Percentiles rank a stretch among this genome's conserved stretches.
These are phyloP conservation scores for Spilarctia lutea DNA, from an alignment of 2,888 invertebrate genomes.

Conservation along the genomic window DNA sequence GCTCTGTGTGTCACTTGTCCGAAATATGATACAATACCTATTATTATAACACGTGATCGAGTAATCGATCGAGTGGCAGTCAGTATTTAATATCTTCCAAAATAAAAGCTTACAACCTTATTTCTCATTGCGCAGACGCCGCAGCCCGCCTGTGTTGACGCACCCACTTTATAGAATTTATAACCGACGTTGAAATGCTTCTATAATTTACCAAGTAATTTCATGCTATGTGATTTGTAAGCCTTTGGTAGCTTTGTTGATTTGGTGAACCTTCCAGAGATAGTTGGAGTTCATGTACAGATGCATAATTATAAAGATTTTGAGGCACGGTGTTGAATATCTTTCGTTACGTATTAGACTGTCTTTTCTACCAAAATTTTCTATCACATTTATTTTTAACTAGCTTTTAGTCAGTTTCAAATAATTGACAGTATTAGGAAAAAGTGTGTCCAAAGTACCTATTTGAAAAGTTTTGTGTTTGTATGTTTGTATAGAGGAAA, in stretches of 20 bases:
- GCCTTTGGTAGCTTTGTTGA: slow-evolving; percentile 20
- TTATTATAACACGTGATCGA: not conserved
- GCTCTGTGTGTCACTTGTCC: too few relatives aligned
- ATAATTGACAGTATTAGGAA: too few relatives aligned
- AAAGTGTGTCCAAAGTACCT: too few relatives aligned
- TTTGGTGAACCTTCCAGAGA: not conserved
- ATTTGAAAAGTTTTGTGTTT: too few relatives aligned
- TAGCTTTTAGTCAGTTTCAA: too few relatives aligned
- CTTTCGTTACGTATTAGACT: not conserved
- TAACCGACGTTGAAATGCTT: slow-evolving; percentile 32
- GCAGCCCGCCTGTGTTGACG: slow-evolving; percentile 44
- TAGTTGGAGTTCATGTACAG: not conserved
- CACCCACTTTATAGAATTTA: slow-evolving; percentile 48
- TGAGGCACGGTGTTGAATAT: not conserved
- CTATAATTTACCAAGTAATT: slow-evolving; percentile 46
- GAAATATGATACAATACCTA: too few relatives aligned
- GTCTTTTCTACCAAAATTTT: not conserved
- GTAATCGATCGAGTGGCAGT: not conserved
- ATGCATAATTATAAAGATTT: not conserved
- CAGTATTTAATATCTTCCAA: not conserved
- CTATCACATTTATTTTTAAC: not conserved
- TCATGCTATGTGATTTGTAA: slow-evolving; percentile 39
- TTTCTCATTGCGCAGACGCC: slow-evolving; percentile 25
- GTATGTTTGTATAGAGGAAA: too few relatives aligned
- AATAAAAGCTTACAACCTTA: slow-evolving; percentile 32